Percentiles rank a stretch among this genome's conserved stretches.
phyloP scores from a whole-genome alignment of 2,797 vertebrate species.

The Amphiprion clarkii region DNA sequence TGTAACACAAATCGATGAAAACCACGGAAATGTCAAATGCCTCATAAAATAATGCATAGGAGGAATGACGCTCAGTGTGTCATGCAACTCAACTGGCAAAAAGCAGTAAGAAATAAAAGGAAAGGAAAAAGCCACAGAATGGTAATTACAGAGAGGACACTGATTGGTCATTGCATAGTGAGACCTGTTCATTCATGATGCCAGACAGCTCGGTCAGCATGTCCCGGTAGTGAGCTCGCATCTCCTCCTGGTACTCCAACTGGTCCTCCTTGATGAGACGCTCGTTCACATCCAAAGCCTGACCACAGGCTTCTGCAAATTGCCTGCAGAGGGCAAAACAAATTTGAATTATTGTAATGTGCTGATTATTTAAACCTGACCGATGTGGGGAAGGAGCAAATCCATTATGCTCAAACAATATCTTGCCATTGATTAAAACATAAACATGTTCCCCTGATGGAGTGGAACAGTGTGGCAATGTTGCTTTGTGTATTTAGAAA shows the following conservation, averaged over 20 bases:
- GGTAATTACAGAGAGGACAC: slow-evolving; percentile 8
- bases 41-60: slow-evolving; percentile 17
- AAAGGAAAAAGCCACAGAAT: neutral
- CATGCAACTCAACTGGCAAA: slow-evolving; percentile 12
- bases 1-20: slow-evolving; percentile 25
- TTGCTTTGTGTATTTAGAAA: neutral
- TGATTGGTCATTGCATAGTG: slow-evolving; percentile 22
- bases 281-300: slow-evolving; percentile 95
- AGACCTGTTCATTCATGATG: slow-evolving; percentile 98
- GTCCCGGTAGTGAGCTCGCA: slow-evolving; percentile 96
- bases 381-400: neutral
- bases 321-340: slow-evolving; percentile 83
- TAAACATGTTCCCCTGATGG: neutral
- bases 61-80: slow-evolving; percentile 21
- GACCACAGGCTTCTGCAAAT: slow-evolving; percentile 96
- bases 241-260: slow-evolving; percentile 98
- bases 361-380: neutral
- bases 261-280: slow-evolving; percentile 99
- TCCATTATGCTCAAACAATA: neutral
- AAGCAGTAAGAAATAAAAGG: neutral
- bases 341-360: neutral
- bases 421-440: neutral
- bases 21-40: slow-evolving; percentile 30
- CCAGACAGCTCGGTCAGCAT: slow-evolving; percentile 94
- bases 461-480: neutral